Base-by-base conservation (phyloP, 1,140 invertebrate genomes). In the Nylanderia fulva region DNA sequence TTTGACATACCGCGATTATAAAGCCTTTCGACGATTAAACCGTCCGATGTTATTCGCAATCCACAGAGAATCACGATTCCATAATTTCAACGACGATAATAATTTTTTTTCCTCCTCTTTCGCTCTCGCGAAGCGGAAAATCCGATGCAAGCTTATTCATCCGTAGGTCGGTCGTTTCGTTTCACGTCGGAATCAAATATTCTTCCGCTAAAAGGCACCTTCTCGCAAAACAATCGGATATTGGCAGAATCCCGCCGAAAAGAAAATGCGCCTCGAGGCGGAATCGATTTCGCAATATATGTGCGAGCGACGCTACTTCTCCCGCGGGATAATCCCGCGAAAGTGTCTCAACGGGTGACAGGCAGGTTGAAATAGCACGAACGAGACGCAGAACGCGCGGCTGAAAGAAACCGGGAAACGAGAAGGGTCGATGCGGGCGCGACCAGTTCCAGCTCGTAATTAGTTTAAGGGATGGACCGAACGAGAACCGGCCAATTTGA, bases 381-480 rank as follows among this genome's bases (percentile, higher is more conserved):
- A 27, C 21, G 56, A 76, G 58, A 39, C n/a, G n/a, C 74, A 63
- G 36, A 33, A 45, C 21, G 7, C 24, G 33, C 39, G 33, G 27
- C 27, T 66, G 60, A 79, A 66, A 54, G 63, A 29, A 68, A 39
- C 15, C 39, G 42, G 18, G 33, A 8, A 15, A 0, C 21, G 27
- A 54, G 42, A 36, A 24, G 15, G 36, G 18, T 76, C 24, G 24
- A 52, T 39, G 21, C 18, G 21, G 21, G 27, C 74, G 21, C 18
- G 21, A 21, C 21, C 74, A 77, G 48, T 15, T 69, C 76, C 15
- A 79, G 52, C 45, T 45, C 56, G 56, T 85, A 82, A 85, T 85
- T 85, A 85, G 76, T 85, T 85, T 71, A 82, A 85, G 39, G 33
- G 29, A 66, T 79, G 33, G 64, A 85, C 60, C 39, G 39, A 80